Percentiles rank a stretch among this genome's conserved stretches.
phyloP scores from a whole-genome alignment of 2,113 vertebrate genomes.

The Scalopus aquaticus region DNA sequence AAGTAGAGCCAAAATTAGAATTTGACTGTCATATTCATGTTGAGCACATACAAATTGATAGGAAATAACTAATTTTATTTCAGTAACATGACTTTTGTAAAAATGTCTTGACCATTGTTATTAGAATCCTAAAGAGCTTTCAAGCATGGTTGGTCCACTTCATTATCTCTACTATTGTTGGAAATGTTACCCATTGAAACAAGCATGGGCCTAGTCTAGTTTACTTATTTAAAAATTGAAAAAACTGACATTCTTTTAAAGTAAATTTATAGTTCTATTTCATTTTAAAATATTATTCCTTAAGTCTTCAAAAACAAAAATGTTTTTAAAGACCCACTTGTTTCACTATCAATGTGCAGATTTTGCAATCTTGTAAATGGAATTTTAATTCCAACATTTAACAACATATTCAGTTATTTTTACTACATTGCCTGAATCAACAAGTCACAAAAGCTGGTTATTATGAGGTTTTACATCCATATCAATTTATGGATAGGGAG shows the following conservation, averaged over 20 bases:
- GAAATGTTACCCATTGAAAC: background rate
- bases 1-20: too few relatives aligned
- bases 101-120: too few relatives aligned
- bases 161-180: background rate
- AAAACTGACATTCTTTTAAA: background rate
- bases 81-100: too few relatives aligned
- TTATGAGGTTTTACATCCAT: background rate
- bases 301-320: background rate
- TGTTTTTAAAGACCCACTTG: background rate
- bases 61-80: too few relatives aligned
- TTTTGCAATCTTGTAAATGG: background rate
- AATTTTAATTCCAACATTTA: background rate
- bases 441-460: background rate
- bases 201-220: background rate
- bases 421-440: background rate
- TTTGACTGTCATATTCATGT: too few relatives aligned
- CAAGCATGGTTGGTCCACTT: background rate
- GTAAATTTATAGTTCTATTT: slow-evolving; percentile 1
- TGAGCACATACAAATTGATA: too few relatives aligned
- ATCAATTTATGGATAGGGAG: background rate
- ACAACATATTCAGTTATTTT: background rate
- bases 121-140: background rate
- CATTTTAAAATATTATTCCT: slow-evolving; percentile 37
- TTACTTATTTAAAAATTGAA: background rate
- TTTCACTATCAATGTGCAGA: background rate